These are phyloP conservation scores for Gymnoscopelus braueri DNA, from an alignment of 2,797 vertebrate species.

Conservation along the genomic window DNA sequence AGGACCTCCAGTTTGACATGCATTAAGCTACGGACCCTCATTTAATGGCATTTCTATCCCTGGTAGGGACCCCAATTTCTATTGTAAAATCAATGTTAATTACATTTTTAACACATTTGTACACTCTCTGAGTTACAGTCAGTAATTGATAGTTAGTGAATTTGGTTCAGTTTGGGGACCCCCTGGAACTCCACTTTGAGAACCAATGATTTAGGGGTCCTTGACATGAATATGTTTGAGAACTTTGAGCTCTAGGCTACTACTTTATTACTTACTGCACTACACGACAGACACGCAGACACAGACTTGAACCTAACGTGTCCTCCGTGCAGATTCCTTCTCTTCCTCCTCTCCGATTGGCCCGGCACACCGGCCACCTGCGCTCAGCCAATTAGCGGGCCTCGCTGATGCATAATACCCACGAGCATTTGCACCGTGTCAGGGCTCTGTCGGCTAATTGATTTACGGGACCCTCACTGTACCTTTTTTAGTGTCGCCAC, in stretches of 20 bases:
- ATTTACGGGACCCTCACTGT: slow-evolving; percentile 78
- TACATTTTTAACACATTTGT: too few relatives aligned
- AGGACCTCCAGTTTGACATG: too few relatives aligned
- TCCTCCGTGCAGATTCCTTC: slow-evolving; percentile 55
- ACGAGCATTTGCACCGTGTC: slow-evolving; percentile 79
- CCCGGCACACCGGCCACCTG: slow-evolving; percentile 61
- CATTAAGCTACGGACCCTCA: too few relatives aligned
- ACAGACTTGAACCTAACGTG: slow-evolving; percentile 55
- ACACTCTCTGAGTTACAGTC: too few relatives aligned
- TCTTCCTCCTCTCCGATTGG: neutral
- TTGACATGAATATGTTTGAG: too few relatives aligned
- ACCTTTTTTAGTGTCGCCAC: slow-evolving; percentile 14
- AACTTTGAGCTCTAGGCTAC: neutral
- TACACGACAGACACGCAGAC: neutral
- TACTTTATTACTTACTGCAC: neutral
- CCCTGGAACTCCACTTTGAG: too few relatives aligned
- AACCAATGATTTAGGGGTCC: too few relatives aligned
- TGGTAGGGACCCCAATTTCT: too few relatives aligned
- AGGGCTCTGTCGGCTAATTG: slow-evolving; percentile 89
- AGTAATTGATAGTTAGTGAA: too few relatives aligned
- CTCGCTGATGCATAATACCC: slow-evolving; percentile 83
- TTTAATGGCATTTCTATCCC: too few relatives aligned
- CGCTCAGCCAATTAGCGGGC: slow-evolving; percentile 80
- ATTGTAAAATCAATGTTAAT: too few relatives aligned
- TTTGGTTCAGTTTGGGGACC: too few relatives aligned